Evolutionary conservation across 2,888 invertebrate species (phyloP).

Genomic region (Machimus atricapillus): DNA sequence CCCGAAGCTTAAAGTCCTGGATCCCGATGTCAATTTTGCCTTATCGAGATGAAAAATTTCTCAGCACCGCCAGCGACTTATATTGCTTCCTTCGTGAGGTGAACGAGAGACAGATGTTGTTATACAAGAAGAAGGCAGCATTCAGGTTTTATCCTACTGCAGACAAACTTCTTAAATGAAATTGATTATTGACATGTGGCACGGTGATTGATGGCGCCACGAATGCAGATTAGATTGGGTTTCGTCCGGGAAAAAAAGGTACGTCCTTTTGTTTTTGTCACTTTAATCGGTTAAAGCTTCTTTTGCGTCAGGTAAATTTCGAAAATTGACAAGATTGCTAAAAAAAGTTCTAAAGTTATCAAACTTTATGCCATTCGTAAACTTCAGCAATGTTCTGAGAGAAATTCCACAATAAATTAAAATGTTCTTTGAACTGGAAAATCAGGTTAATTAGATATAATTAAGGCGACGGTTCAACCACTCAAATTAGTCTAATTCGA

Average conservation of each 20-base stretch:
- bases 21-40: neutral
- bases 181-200: conserved; percentile 26
- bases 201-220: conserved; percentile 6
- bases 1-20: neutral
- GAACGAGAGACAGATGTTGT: conserved; percentile 7
- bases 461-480: neutral
- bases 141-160: neutral
- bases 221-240: conserved; percentile 9
- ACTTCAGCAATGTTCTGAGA: neutral
- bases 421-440: neutral
- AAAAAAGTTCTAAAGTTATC: neutral
- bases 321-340: neutral
- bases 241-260: neutral
- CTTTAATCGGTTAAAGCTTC: neutral
- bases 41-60: conserved; percentile 21
- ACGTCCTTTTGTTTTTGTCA: neutral
- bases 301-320: neutral
- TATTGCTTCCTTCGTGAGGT: neutral
- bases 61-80: neutral
- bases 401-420: neutral
- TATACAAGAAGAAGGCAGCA: neutral
- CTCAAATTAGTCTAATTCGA: neutral
- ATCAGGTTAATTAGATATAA: neutral
- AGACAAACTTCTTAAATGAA: conserved; percentile 4
- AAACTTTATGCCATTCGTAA: neutral